phyloP scores from a whole-genome alignment of 2,888 invertebrate genomes.

The Cremastobaeus sp. region DNA sequence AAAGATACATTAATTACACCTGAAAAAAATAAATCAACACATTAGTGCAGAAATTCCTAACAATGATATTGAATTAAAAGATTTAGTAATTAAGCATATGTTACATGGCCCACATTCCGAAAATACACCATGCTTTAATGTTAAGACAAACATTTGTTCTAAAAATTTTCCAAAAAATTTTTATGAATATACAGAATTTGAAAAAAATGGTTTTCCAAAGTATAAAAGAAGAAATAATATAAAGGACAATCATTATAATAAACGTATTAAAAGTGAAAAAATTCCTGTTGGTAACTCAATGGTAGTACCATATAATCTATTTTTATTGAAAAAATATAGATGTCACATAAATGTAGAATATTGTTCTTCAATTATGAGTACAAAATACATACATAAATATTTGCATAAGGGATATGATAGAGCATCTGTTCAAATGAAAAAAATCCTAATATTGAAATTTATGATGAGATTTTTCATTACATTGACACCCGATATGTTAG shows the following conservation, averaged over 20 bases:
- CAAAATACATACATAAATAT: not conserved
- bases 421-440: not conserved
- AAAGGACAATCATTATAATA: not conserved
- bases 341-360: not conserved
- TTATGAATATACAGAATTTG: conserved; percentile 10
- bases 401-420: not conserved
- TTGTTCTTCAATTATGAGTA: not conserved
- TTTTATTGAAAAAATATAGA: not conserved
- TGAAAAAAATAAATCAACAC: not conserved
- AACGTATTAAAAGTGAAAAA: not conserved
- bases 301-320: not conserved
- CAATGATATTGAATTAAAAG: conserved; percentile 4
- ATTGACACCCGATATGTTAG: no score
- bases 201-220: conserved; percentile 10
- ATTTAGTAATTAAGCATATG: conserved; percentile 14
- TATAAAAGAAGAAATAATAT: conserved; percentile 6
- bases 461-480: no score
- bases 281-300: not conserved
- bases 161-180: conserved; percentile 15
- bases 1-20: conserved; percentile 6
- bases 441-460: not conserved
- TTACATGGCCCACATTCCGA: conserved; percentile 7
- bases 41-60: no score
- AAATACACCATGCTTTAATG: not conserved
- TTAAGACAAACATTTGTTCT: not conserved